These are phyloP conservation scores for Toxotes chatareus DNA, from an alignment of 2,113 vertebrate species.

Conservation along the genomic window DNA sequence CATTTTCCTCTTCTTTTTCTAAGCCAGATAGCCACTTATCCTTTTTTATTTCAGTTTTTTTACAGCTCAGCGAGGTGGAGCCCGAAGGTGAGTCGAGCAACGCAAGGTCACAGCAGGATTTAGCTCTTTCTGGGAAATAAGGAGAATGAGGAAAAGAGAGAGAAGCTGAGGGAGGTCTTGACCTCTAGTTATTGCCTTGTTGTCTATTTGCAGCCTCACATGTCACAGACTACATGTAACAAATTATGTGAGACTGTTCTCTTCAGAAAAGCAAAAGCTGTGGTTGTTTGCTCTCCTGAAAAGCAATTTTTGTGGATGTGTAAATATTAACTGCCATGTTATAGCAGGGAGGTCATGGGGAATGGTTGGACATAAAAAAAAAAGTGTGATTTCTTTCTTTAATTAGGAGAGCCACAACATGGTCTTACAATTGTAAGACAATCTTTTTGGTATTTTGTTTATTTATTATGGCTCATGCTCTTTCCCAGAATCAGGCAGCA, in stretches of 20 bases:
- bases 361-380: too few relatives aligned
- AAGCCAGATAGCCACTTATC: slow-evolving; percentile 46
- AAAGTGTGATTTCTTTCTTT: too few relatives aligned
- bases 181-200: slow-evolving; percentile 36
- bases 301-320: background rate
- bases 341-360: too few relatives aligned
- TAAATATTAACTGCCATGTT: background rate
- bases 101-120: slow-evolving; percentile 52
- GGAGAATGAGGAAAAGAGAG: background rate
- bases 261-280: background rate
- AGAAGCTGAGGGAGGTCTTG: background rate
- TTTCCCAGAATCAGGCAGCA: background rate
- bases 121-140: slow-evolving; percentile 27
- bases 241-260: slow-evolving; percentile 18
- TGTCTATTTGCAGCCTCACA: slow-evolving; percentile 17
- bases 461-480: background rate
- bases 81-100: slow-evolving; percentile 20
- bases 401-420: too few relatives aligned
- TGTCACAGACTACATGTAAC: slow-evolving; percentile 10
- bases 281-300: background rate
- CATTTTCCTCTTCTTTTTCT: background rate
- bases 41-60: slow-evolving; percentile 47
- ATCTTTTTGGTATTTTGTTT: too few relatives aligned
- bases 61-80: slow-evolving; percentile 32
- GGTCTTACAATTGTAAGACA: background rate